These are phyloP conservation scores for Aspidiotus destructor DNA, from an alignment of 2,888 invertebrate species.

Conservation along the genomic window DNA sequence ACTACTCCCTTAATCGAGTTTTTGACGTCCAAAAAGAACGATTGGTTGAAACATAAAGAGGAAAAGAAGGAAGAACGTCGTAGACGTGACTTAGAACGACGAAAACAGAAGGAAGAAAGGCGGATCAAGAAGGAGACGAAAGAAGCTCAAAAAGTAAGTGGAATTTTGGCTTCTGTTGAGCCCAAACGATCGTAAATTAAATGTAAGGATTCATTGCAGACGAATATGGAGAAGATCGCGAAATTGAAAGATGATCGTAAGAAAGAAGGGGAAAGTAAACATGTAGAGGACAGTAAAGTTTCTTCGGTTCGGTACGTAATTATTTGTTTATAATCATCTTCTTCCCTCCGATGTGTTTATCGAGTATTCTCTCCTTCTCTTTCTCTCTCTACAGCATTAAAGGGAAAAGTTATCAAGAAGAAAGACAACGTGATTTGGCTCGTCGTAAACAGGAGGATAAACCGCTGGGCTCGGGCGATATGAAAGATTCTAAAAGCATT, in stretches of 20 bases:
- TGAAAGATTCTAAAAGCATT: slow-evolving; percentile 14
- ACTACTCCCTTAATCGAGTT: slow-evolving; percentile 72
- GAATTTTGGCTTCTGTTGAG: background rate
- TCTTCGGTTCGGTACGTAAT: too few species aligned
- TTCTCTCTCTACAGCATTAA: slow-evolving; percentile 5
- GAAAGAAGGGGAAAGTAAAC: too few species aligned
- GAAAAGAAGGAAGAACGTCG: slow-evolving; percentile 43
- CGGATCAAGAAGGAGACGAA: slow-evolving; percentile 36
- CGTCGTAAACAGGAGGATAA: slow-evolving; percentile 24
- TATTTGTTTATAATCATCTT: too few species aligned
- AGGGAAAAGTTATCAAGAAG: slow-evolving; percentile 37
- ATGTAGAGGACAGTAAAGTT: slow-evolving; percentile 13
- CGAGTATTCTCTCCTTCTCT: background rate
- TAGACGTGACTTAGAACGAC: slow-evolving; percentile 42
- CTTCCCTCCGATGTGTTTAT: too few species aligned
- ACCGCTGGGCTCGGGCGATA: background rate
- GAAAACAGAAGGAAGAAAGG: slow-evolving; percentile 41
- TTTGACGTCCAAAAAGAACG: slow-evolving; percentile 45
- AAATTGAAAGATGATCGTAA: too few species aligned
- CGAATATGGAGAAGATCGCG: too few species aligned
- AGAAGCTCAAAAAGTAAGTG: slow-evolving; percentile 20
- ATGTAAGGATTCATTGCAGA: too few species aligned
- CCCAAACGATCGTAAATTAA: too few species aligned
- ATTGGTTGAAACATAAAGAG: slow-evolving; percentile 43
- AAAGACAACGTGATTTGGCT: slow-evolving; percentile 34